Conservation (phyloP, 2,888 invertebrate species). For the Tenthredo amoena region DNA sequence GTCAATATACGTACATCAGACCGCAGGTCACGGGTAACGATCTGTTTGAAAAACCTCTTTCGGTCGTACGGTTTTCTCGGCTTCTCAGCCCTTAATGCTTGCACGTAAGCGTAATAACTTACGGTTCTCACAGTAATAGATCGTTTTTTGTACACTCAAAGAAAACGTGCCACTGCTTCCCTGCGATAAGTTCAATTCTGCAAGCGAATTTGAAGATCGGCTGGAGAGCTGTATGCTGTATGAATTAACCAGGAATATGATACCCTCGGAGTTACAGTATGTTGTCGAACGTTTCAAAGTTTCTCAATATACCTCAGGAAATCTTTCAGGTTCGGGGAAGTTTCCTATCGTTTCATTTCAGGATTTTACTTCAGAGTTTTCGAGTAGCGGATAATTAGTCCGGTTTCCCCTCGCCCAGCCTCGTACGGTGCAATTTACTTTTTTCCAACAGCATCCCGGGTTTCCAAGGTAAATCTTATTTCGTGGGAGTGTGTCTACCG, state of each 20-base stretch:
- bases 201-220: background rate
- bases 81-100: background rate
- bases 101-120: constrained; percentile 29
- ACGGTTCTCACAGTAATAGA: constrained; percentile 29
- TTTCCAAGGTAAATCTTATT: background rate
- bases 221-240: background rate
- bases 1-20: constrained; percentile 33
- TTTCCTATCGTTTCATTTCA: background rate
- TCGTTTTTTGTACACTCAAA: constrained; percentile 20
- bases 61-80: background rate
- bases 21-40: constrained; percentile 19
- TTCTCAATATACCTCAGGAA: background rate
- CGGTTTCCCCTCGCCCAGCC: background rate
- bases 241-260: background rate
- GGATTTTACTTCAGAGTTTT: background rate
- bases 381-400: background rate
- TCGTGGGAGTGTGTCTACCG: background rate
- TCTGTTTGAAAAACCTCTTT: constrained; percentile 41
- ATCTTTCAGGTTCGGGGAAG: background rate
- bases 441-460: background rate
- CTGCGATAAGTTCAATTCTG: background rate
- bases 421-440: background rate
- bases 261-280: background rate
- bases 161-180: constrained; percentile 5
- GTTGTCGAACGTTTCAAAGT: background rate